These are phyloP conservation scores for Drosophila azteca DNA, from an alignment of 1,140 invertebrate genomes.

Conservation along the genomic window DNA sequence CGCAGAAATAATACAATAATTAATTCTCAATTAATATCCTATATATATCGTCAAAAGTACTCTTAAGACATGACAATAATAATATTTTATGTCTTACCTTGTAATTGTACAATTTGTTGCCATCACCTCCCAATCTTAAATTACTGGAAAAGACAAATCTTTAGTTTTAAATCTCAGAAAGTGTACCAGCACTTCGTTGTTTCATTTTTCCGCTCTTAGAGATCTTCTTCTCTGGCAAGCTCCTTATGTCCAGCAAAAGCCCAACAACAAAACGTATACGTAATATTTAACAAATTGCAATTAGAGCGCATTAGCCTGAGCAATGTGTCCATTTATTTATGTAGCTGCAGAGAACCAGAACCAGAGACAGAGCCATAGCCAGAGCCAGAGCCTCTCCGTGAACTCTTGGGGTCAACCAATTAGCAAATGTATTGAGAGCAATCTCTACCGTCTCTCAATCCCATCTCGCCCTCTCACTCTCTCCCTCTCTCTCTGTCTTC, in stretches of 20 bases:
- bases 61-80: too few species aligned
- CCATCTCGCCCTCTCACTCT: too few species aligned
- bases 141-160: too few species aligned
- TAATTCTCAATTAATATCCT: too few species aligned
- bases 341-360: not conserved
- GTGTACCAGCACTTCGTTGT: constrained; percentile 2
- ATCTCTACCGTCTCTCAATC: constrained; percentile 5
- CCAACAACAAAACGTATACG: constrained; percentile 17
- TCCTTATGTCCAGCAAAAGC: constrained; percentile 15
- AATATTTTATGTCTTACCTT: too few species aligned
- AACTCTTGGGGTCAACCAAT: constrained; percentile 31
- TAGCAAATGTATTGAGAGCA: constrained; percentile 37
- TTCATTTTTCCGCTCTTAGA: not conserved
- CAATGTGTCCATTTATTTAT: constrained; percentile 60
- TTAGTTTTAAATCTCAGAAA: not conserved
- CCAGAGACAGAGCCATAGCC: not conserved
- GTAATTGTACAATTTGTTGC: too few species aligned
- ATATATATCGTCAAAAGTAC: too few species aligned
- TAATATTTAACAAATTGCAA: constrained; percentile 68
- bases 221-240: not conserved
- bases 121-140: too few species aligned
- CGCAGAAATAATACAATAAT: not conserved
- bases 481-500: not conserved
- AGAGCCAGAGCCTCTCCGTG: not conserved
- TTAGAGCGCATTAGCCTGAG: constrained; percentile 61